These are phyloP conservation scores for Tenthredo amoena DNA, from an alignment of 2,888 invertebrate genomes.

Conservation along the genomic window DNA sequence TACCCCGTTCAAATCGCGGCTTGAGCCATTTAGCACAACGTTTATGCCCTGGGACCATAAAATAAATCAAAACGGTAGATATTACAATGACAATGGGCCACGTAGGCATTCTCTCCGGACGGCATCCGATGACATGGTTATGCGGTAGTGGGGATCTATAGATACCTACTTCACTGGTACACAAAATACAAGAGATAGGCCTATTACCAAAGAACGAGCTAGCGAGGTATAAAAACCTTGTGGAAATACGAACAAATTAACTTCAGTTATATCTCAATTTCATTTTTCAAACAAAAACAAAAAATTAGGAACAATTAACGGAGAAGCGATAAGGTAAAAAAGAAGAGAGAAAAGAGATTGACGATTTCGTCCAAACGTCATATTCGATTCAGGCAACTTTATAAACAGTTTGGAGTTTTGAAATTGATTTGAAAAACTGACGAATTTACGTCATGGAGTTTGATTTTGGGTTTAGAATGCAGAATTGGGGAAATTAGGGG, in stretches of 20 bases:
- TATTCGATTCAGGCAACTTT: neutral
- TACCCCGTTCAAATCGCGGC: conserved; percentile 24
- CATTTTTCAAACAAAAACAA: neutral
- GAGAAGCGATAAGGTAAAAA: neutral
- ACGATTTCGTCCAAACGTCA: neutral
- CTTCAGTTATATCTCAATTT: neutral
- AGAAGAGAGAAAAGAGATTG: neutral
- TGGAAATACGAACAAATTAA: neutral
- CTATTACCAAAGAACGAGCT: conserved; percentile 42
- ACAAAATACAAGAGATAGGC: conserved; percentile 53
- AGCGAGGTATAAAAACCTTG: conserved; percentile 25
- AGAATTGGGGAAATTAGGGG: neutral
- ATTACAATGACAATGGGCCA: conserved; percentile 72
- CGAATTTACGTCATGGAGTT: neutral
- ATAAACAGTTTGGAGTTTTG: neutral
- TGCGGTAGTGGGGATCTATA: conserved; percentile 59
- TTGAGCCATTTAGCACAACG: conserved; percentile 59
- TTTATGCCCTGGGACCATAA: conserved; percentile 68
- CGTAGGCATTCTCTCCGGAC: conserved; percentile 62
- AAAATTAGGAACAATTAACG: neutral
- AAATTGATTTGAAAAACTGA: neutral
- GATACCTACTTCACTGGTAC: conserved; percentile 35
- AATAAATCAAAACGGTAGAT: conserved; percentile 71
- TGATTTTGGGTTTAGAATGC: neutral
- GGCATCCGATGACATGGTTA: conserved; percentile 65